Evolutionary conservation across 1,140 invertebrate genomes (phyloP), one percentile per base, ranked within the genome.

Genomic region (Aradophagus sp.): DNA sequence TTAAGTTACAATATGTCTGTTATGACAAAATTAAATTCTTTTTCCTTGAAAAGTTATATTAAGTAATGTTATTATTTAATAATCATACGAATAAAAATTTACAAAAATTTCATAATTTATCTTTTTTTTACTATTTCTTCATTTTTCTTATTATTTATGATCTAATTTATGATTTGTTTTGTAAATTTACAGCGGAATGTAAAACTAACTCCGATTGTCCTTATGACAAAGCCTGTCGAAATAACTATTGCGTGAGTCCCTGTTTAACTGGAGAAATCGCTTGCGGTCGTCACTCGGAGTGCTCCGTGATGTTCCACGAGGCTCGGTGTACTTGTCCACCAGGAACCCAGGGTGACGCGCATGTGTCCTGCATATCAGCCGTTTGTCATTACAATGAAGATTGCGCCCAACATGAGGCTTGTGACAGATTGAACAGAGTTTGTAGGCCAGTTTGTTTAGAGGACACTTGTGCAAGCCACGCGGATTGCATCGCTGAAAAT

Each of bases 321-420:
- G 90, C 92, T 1, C 91, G 92, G 55, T 97, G 95, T 77, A 89
- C 88, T 39, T 97, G 95, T 84, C 94, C 94, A 27, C 75, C 88
- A 7, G 94, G 94, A 23, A 94, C 92, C 3, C 94, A 96, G 82
- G 95, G 95, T 15, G 90, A 95, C 80, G 91, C 94, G 2, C 87
- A 89, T 36, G 82, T 93, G 0, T 90, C 92, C n/a, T 96, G 94
- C 77, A 91, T 96, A 26, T 89, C 90, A 6, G 92, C 92, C 2
- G 89, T 92, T 23, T 97, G 95, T 75, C 92, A 93, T 72, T 94
- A 94, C 74, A 95, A 97, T 77, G 93, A 95, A 77, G 95, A 97
- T 69, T 97, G 95, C 75, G 91, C 92, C 4, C 90, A 93, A 78
- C 89, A 93, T 55, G 93, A 96, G 82, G 89, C 92, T 15, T 97